Evolutionary conservation across 2,113 vertebrate genomes (phyloP).

Genomic region (Paedocypris sp.): DNA sequence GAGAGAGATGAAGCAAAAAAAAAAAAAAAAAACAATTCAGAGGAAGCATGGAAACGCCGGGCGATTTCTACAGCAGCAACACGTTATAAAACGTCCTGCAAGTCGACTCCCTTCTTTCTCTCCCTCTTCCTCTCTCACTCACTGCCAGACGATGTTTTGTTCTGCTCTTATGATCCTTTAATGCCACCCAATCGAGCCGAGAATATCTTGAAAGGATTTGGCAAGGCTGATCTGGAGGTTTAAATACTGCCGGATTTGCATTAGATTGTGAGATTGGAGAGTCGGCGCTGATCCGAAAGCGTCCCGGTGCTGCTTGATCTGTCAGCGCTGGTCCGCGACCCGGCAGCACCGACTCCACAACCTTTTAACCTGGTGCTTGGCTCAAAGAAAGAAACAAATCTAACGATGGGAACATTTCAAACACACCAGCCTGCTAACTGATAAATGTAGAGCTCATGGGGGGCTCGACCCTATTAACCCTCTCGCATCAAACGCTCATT

Average conservation of each 20-base stretch:
- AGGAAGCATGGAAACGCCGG: constrained; percentile 18
- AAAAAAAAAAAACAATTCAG: too few species aligned
- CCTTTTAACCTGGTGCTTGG: background rate
- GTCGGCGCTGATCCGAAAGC: constrained; percentile 50
- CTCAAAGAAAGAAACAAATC: background rate
- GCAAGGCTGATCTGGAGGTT: constrained; percentile 62
- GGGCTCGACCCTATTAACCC: too few species aligned
- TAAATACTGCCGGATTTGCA: constrained; percentile 66
- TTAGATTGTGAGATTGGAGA: constrained; percentile 57
- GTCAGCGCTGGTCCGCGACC: constrained; percentile 25
- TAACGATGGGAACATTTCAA: background rate
- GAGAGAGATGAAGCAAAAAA: constrained; percentile 1
- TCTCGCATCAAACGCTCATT: too few species aligned
- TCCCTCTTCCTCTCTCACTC: background rate
- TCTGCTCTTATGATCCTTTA: constrained; percentile 61
- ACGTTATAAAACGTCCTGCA: constrained; percentile 37
- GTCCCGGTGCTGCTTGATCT: constrained; percentile 29
- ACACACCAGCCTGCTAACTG: background rate
- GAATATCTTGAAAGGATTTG: constrained; percentile 72
- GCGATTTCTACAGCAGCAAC: constrained; percentile 13
- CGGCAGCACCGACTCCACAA: background rate
- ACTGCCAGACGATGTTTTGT: constrained; percentile 56
- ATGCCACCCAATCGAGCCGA: constrained; percentile 63
- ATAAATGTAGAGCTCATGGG: background rate
- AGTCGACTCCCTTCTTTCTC: constrained; percentile 29